These are phyloP conservation scores for Struthio camelus DNA, from an alignment of 2,113 vertebrate genomes.

Conservation along the genomic window DNA sequence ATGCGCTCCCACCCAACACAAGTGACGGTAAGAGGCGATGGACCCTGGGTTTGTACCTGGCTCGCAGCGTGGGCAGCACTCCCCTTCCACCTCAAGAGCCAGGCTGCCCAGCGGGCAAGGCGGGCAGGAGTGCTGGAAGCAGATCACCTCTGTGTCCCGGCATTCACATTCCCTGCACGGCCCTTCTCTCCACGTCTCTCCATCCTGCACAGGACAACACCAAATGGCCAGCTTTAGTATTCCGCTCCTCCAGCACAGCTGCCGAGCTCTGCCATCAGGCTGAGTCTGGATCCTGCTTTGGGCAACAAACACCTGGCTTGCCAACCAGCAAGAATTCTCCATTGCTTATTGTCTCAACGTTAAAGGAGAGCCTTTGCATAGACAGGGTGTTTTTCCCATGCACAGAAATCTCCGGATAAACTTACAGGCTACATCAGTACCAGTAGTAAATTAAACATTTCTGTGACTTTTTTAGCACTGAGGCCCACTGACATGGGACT, in stretches of 20 bases:
- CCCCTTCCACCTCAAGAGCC: slow-evolving; percentile 55
- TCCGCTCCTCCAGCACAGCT: not conserved
- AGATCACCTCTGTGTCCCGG: slow-evolving; percentile 74
- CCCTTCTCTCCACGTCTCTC: slow-evolving; percentile 80
- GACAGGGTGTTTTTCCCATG: rapidly evolving
- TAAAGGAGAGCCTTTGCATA: rapidly evolving
- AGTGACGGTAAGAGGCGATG: rapidly evolving
- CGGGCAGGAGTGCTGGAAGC: slow-evolving; percentile 85
- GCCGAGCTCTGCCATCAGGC: not conserved
- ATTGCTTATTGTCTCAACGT: too few relatives aligned
- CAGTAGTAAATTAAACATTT: not conserved
- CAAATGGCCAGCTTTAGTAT: rapidly evolving
- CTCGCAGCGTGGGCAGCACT: slow-evolving; percentile 86
- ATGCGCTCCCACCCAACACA: rapidly evolving
- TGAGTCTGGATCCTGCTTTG: too few relatives aligned
- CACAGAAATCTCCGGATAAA: rapidly evolving
- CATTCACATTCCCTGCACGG: slow-evolving; percentile 86
- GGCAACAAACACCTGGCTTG: not conserved
- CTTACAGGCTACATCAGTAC: rapidly evolving
- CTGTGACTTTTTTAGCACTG: not conserved
- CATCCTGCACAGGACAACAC: slow-evolving; percentile 64
- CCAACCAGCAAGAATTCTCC: not conserved
- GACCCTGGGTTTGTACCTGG: slow-evolving; percentile 70
- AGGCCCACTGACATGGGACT: not conserved
- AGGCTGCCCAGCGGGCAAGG: slow-evolving; percentile 82